phyloP scores from a whole-genome alignment of 2,797 vertebrate species.

The Melanotaenia nigrans region DNA sequence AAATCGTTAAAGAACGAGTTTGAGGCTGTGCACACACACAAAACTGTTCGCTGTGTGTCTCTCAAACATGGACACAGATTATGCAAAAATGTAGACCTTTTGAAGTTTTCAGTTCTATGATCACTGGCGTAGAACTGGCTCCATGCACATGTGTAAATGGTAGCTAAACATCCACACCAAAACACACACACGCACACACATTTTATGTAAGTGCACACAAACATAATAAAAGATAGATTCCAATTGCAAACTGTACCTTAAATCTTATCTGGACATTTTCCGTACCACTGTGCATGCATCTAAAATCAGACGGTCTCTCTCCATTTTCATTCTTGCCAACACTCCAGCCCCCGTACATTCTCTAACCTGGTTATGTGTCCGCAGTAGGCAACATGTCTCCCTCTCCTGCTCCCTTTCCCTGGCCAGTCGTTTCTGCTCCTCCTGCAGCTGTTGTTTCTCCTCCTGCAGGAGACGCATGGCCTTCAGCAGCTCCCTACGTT shows the following conservation, averaged over 20 bases:
- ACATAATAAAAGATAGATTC: slow-evolving; percentile 16
- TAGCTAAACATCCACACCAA: slow-evolving; percentile 45
- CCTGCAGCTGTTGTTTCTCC: slow-evolving; percentile 90
- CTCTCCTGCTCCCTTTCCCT: slow-evolving; percentile 89
- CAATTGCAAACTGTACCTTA: not conserved
- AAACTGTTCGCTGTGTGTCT: slow-evolving; percentile 40
- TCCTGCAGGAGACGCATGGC: slow-evolving; percentile 90
- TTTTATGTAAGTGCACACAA: slow-evolving; percentile 9
- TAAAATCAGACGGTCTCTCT: not conserved
- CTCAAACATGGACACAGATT: slow-evolving; percentile 62
- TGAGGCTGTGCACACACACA: slow-evolving; percentile 13
- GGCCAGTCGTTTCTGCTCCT: slow-evolving; percentile 89
- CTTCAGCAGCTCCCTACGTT: slow-evolving; percentile 92
- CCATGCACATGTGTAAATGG: slow-evolving; percentile 47
- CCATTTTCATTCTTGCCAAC: not conserved
- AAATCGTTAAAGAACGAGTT: slow-evolving; percentile 72
- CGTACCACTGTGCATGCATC: not conserved
- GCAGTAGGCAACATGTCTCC: slow-evolving; percentile 87
- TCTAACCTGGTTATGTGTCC: slow-evolving; percentile 89
- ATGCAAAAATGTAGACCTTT: slow-evolving; percentile 67
- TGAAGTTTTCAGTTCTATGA: slow-evolving; percentile 80
- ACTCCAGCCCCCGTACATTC: not conserved
- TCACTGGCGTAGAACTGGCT: slow-evolving; percentile 71
- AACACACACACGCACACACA: slow-evolving; percentile 17
- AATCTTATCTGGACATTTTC: not conserved